phyloP scores from a whole-genome alignment of 2,888 invertebrate genomes.

The Diabrotica balteata region DNA sequence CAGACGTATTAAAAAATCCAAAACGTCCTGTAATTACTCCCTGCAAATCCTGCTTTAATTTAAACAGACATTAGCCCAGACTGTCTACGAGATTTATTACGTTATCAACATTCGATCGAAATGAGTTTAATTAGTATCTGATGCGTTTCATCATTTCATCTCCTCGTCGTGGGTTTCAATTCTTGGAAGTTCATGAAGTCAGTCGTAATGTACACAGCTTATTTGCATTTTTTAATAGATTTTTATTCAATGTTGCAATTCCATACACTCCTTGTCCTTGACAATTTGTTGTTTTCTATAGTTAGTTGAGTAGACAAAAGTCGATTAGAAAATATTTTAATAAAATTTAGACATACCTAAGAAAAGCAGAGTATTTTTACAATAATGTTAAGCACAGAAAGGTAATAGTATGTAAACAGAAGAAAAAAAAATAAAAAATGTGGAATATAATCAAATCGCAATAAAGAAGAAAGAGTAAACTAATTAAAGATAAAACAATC shows the following conservation, averaged over 20 bases:
- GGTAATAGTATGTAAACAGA: too few relatives aligned
- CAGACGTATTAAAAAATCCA: neutral
- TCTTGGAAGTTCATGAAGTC: slow-evolving; percentile 5
- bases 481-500: too few relatives aligned
- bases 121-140: slow-evolving; percentile 21
- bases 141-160: slow-evolving; percentile 11
- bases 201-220: neutral
- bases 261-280: neutral
- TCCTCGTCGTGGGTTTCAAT: slow-evolving; percentile 9
- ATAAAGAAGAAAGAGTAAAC: too few relatives aligned
- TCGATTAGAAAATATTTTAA: neutral
- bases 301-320: neutral
- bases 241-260: neutral
- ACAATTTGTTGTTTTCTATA: neutral
- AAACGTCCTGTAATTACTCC: slow-evolving; percentile 5
- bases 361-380: too few relatives aligned
- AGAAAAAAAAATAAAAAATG: too few relatives aligned
- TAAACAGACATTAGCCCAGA: slow-evolving; percentile 19
- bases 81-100: slow-evolving; percentile 21
- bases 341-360: neutral
- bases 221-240: neutral
- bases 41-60: slow-evolving; percentile 12
- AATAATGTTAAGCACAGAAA: too few relatives aligned
- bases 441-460: too few relatives aligned
- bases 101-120: slow-evolving; percentile 16